Conservation (phyloP, 2,888 invertebrate genomes). For the Gerosis bhagava region DNA sequence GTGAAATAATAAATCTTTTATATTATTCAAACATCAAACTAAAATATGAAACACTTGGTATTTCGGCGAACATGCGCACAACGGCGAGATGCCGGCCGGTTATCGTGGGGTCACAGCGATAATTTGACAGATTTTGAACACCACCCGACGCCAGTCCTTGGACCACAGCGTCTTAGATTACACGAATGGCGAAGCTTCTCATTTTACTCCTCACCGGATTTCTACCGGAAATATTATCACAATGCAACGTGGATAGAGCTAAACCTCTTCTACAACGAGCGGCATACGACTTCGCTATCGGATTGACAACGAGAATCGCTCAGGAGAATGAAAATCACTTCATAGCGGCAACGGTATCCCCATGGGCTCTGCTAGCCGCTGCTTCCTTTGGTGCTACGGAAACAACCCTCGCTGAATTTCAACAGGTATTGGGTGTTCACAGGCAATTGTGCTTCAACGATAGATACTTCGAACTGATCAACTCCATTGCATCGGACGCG, state of each 20-base stretch:
- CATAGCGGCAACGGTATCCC: constrained; percentile 56
- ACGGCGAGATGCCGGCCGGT: too few relatives aligned
- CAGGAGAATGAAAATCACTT: constrained; percentile 65
- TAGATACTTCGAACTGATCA: constrained; percentile 51
- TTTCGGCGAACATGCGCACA: too few relatives aligned
- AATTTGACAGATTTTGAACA: neutral
- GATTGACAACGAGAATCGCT: constrained; percentile 38
- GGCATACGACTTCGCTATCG: constrained; percentile 42
- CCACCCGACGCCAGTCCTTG: constrained; percentile 21
- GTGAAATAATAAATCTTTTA: too few relatives aligned
- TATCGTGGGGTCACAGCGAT: constrained; percentile 17
- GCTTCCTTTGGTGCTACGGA: constrained; percentile 57
- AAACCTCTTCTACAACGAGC: constrained; percentile 36
- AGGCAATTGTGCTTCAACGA: constrained; percentile 57
- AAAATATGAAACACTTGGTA: too few relatives aligned
- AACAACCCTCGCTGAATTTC: constrained; percentile 51
- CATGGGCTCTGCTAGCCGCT: constrained; percentile 58
- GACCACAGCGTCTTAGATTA: constrained; percentile 6
- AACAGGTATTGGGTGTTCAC: constrained; percentile 48
- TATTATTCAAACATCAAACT: too few relatives aligned
- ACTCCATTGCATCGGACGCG: constrained; percentile 38
- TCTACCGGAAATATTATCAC: constrained; percentile 34
- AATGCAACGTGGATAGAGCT: constrained; percentile 39
- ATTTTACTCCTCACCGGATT: constrained; percentile 33
- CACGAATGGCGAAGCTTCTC: constrained; percentile 36